phyloP scores from a whole-genome alignment of 2,113 vertebrate genomes.

The Blennius ocellaris region DNA sequence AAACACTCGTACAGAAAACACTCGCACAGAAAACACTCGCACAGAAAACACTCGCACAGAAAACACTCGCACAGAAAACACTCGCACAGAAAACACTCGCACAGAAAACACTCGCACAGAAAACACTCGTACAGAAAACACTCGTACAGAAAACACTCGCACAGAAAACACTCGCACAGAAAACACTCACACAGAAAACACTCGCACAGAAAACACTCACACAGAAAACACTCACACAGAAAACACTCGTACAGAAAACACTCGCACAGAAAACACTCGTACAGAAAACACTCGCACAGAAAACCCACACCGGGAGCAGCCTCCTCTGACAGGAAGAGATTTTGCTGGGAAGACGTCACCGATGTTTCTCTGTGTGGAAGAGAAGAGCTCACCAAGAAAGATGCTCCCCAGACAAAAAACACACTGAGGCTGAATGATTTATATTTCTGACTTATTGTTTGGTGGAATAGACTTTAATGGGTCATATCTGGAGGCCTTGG shows the following conservation, averaged over 20 bases:
- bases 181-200: constrained; percentile 17
- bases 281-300: constrained; percentile 32
- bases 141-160: too few relatives aligned
- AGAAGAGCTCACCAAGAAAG: constrained; percentile 37
- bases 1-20: too few relatives aligned
- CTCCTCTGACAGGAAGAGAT: constrained; percentile 25
- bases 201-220: too few relatives aligned
- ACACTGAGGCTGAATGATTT: constrained; percentile 9
- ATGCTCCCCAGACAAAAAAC: constrained; percentile 20
- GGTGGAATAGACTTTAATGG: too few relatives aligned
- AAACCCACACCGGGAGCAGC: too few relatives aligned
- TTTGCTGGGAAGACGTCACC: constrained; percentile 26
- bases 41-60: constrained; percentile 20
- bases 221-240: constrained; percentile 19
- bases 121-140: constrained; percentile 34
- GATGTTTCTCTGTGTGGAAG: constrained; percentile 10
- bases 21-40: constrained; percentile 28
- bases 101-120: constrained; percentile 20
- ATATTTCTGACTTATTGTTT: too few relatives aligned
- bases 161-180: constrained; percentile 32
- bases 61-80: constrained; percentile 33
- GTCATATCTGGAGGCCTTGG: too few relatives aligned
- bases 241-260: constrained; percentile 34
- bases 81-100: constrained; percentile 28
- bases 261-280: too few relatives aligned